Evolutionary conservation across 2,888 invertebrate species (phyloP).

Genomic region (Epinotia demarniana): DNA sequence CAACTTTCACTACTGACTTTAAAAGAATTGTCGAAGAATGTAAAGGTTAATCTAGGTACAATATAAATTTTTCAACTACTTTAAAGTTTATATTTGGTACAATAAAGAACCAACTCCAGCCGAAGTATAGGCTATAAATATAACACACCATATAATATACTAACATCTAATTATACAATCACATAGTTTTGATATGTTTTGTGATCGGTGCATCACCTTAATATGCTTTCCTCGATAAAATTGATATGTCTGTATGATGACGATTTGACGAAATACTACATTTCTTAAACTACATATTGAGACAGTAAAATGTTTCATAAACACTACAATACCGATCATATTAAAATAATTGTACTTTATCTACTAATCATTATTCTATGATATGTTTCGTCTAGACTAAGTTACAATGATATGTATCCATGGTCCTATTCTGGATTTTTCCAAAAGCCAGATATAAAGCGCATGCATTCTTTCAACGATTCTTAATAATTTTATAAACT

Average conservation of each 20-base stretch:
- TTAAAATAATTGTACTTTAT: conserved; percentile 82
- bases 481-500: conserved; percentile 68
- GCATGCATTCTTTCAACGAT: conserved; percentile 80
- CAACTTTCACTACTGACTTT: conserved; percentile 21
- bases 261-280: conserved; percentile 51
- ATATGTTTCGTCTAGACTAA: conserved; percentile 72
- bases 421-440: conserved; percentile 82
- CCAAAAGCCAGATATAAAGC: conserved; percentile 84
- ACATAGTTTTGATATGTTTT: conserved; percentile 82
- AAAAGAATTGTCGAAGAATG: conserved; percentile 21
- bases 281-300: conserved; percentile 60
- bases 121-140: conserved; percentile 53
- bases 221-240: conserved; percentile 66
- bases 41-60: conserved; percentile 29
- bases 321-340: conserved; percentile 80
- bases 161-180: conserved; percentile 66
- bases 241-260: conserved; percentile 53
- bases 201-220: conserved; percentile 76
- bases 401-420: conserved; percentile 78
- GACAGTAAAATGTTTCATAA: conserved; percentile 74
- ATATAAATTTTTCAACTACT: conserved; percentile 34
- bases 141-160: conserved; percentile 63
- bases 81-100: conserved; percentile 33
- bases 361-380: conserved; percentile 74
- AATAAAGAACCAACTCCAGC: conserved; percentile 38